Base-by-base conservation (phyloP, 2,113 vertebrate genomes). In the Hystrix cristata region DNA sequence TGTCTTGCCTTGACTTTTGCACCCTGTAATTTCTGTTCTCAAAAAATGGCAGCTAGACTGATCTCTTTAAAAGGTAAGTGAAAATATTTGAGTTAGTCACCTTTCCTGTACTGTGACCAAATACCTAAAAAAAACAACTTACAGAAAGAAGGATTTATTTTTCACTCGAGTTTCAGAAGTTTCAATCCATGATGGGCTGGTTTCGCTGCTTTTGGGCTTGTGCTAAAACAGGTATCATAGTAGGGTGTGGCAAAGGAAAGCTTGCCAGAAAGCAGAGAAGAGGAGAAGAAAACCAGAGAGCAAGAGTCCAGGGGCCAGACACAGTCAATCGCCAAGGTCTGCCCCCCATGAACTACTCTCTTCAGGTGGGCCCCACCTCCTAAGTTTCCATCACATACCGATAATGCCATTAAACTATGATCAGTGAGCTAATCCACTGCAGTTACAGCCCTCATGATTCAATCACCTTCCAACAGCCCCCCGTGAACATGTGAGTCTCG, bases 21-120 rank as follows among this genome's bases (percentile, higher is more conserved):
- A 29, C 92, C 38, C 43, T 90, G 21, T 38, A 53, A 53, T 91
- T 60, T 90, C 67, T 74, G 27, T 87, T 79, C 85, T 90, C 72
- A 95, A 86, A 95, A 95, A 87, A 67, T 79, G 80, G 38, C 48
- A 86, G 15, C 85, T 86, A 72, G 67, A 90, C 69, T 79, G 10
- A 83, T 83, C 78, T 71, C 34, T 91, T 62, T 65, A 67, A 74
- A 94, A 91, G 64, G 57, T 51, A 62, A 78, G 48, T 87, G 85
- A 88, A 92, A 83, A 29, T 46, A 51, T 51, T 48, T 51, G 27
- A 51, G 25, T 51, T 16, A 51, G 46, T 78, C 46, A 29, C 10
- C 46, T 31, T 78, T 51, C 46, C 74, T 78, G 46, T n/a, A 27
- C 46, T 29, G 46, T 31, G 25, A 43, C 46, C 46, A 51, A 51